Evolutionary conservation across 2,113 vertebrate species (phyloP), one percentile per base, ranked within the genome.

Genomic region (Coreoperca whiteheadi): DNA sequence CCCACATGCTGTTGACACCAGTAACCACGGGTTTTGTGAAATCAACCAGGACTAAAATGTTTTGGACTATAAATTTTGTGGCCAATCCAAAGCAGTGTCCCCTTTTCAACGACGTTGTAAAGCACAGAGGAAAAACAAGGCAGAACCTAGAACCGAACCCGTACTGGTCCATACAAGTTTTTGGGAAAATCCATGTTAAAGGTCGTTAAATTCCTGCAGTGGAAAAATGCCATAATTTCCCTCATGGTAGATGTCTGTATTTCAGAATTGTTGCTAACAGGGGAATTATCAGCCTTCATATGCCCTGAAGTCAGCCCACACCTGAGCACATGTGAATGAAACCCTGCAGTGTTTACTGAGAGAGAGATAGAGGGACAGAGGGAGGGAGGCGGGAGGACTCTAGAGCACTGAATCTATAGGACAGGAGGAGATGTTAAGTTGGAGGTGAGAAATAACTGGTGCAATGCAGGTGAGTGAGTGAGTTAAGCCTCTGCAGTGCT

Each of bases 361-460:
- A 65, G 56, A 67, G 41, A 57, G 73, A 77, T 25, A 59, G 46
- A 84, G 65, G 66, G 76, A 74, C 53, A 69, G 83, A 82, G 77
- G 37, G 74, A 69, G 63, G 16, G 77, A 70, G 74, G 69, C 39
- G 56, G 79, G 80, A 78, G 82, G 80, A 71, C 88, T 87, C 70
- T 23, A 32, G 71, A 81, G 70, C 53, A 16, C 18, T 46, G 65
- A 79, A 86, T 92, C 87, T 84, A 72, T 90, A 87, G 89, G 88
- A 89, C 90, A 88, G 85, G 41, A 82, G 77, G 80, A 90, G 89
- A 89, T 83, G 88, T 88, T 80, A 80, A 87, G 88, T 80, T 88
- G 79, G 86, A 92, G 89, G 93, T 94, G 91, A 93, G 93, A 92
- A 91, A 92, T 90, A 91, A 88, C 84, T 95, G 95, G 92, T 94